Evolutionary conservation across 2,888 invertebrate genomes (phyloP), one percentile per base, ranked within the genome.

Genomic region (Unio pictorum): DNA sequence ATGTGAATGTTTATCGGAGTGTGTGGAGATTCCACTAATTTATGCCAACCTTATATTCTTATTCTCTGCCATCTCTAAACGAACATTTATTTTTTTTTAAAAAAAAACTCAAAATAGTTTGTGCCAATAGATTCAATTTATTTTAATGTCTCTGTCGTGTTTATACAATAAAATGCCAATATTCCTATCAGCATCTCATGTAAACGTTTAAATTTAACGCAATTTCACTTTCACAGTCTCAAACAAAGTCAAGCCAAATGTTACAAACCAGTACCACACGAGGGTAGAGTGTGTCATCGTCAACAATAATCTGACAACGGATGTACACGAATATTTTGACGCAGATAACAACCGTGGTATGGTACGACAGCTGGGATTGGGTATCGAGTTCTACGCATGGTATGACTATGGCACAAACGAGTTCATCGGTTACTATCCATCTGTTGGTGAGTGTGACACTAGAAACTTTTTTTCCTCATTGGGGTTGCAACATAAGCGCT

Each of bases 281-380:
- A 78, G 80, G 11, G 69, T 84, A 1, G 82, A 84, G 64, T 76
- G 81, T 55, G 76, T 75, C 8, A 76, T 84, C 6, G 66, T 71
- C 57, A 78, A 80, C 61, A 80, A 77, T 59, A 81, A 81, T n/a
- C 61, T 64, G 61, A 81, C 84, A 0, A 79, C 79, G 3, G 75
- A 79, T 23, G 68, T 81, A 3, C 79, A 81, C 55, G 84, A 84
- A 57, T 84, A 74, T 65, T 84, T 79, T 61, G 83, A 84, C 58
- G 59, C 74, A 26, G 55, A 58, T 1, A 68, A 73, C 63, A 81
- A 83, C 65, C 55, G 77, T 7, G 82, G 81, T 3, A 78, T 70
- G 15, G 67, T 82, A 8, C 30, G 63, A 4, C 82, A 83, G 67
- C 62, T 69, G 0, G 66, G 73, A 30, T 7, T 34, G 7, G 74